Base-by-base conservation (phyloP, 2,888 invertebrate genomes). In the Bembecia ichneumoniformis region DNA sequence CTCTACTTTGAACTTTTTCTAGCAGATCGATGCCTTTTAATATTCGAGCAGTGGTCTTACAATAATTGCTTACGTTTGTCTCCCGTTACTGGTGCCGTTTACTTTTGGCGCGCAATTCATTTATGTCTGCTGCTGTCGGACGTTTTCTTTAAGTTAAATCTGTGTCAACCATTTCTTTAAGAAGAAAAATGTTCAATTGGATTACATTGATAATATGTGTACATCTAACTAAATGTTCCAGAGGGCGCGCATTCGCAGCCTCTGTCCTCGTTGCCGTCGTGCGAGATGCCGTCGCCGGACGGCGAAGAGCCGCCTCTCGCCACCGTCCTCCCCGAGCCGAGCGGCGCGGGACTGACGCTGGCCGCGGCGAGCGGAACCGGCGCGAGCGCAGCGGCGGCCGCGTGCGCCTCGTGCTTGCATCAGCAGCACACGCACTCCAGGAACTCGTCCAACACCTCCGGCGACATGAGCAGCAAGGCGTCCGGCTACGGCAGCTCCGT, bases 401-500 rank as follows among this genome's bases (percentile, higher is more conserved):
- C 72, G 49, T 68, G 68, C 55, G 71, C 66, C 2, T 55, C 77
- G 51, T 82, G 81, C 58, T 57, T 71, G 59, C 81, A 71, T 62
- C 81, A 71, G 63, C 79, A 79, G 59, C 88, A 88, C 64, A 90
- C 90, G 53, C 93, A 93, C 82, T 93, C 93, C 50, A 82, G 93
- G 59, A 93, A 93, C 87, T 93, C 93, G 59, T 93, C 93, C 74
- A 93, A 93, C 83, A 93, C 93, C 71, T 90, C 90, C 47, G 87
- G 84, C 3, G 87, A 88, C 57, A 82, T 84, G 82, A 86, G 87
- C 71, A 87, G 87, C 64, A 87, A 87, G 87, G 96, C 94, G 66
- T 96, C 96, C 49, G 96, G 96, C 54, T 97, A 96, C 82, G 95
- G 96, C 82, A 96, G 94, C 82, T 92, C 94, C 66, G 93, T 92